Evolutionary conservation across 2,888 invertebrate species (phyloP), one percentile per base, ranked within the genome.

Genomic region (Loripinus fragilis): DNA sequence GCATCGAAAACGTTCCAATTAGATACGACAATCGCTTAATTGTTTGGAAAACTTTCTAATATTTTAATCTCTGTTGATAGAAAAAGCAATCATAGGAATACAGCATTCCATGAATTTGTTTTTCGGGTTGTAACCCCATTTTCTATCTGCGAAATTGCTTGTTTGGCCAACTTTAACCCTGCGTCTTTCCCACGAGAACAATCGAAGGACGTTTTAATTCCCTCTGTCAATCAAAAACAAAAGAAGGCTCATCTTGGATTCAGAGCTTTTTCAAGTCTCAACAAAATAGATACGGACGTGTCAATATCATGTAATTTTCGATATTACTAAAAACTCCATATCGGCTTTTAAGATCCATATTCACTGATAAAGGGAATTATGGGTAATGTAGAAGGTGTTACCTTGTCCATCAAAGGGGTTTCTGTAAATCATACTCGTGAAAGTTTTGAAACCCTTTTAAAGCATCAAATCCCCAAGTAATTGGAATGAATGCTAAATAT

Each of bases 201-300:
- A 69, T 67, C 71, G 71, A 71, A 52, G 80, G 72, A 80, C 74
- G 60, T 74, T 74, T 76, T 83, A 83, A 83, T 81, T 78, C 83
- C 64, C 67, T 45, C 74, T 83, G 83, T 83, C 83, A 83, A 81
- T 83, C 83, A 83, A 83, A 81, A 72, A 80, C 80, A 83, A 83
- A 82, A 74, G 45, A 67, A 67, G 28, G 33, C 30, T 60, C 60
- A 60, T 60, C 60, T 30, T 33, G 20, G 30, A 60, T 60, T 60
- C 60, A 30, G 20, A 33, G 60, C 33, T 60, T 33, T 60, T 60
- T 60, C 60, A 60, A 60, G 60, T 33, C 20, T 60, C 60, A 33
- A 30, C 60, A 68, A 76, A 78, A 81, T 76, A 74, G 77, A 73
- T 73, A 78, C 72, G 42, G 35, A 71, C 23, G 74, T 80, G 80